Conservation (phyloP, 2,113 vertebrate genomes). For the Agelaius phoeniceus region DNA sequence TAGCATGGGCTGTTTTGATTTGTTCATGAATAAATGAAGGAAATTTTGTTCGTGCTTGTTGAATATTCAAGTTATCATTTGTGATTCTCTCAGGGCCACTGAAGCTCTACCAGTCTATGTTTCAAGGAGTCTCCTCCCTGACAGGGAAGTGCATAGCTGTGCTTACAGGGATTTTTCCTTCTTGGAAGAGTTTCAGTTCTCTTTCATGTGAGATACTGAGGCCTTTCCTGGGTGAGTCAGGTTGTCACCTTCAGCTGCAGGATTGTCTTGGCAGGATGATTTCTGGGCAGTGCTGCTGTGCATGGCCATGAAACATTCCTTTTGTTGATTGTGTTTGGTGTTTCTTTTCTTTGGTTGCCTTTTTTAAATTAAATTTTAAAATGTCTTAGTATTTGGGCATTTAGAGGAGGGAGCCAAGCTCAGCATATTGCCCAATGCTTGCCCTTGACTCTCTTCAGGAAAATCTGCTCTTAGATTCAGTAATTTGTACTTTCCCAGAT, state of each 20-base stretch:
- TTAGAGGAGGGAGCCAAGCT: not conserved
- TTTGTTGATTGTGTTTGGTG: not conserved
- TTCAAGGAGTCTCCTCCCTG: not conserved
- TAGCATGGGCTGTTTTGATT: slow-evolving; percentile 51
- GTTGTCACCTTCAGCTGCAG: not conserved
- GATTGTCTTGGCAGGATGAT: not conserved
- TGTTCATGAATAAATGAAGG: slow-evolving; percentile 40
- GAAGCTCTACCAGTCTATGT: slow-evolving; percentile 16
- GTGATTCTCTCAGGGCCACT: not conserved
- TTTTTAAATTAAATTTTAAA: not conserved
- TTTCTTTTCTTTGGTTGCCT: not conserved
- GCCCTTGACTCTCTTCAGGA: not conserved
- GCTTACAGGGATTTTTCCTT: not conserved
- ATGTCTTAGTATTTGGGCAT: not conserved
- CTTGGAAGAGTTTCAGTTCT: not conserved
- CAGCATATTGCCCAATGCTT: not conserved
- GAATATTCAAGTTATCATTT: not conserved
- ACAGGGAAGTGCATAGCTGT: not conserved
- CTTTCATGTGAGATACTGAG: not conserved
- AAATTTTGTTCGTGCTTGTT: slow-evolving; percentile 30
- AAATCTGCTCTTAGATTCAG: not conserved
- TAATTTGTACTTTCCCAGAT: not conserved
- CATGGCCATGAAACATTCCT: not conserved
- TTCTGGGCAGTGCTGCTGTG: not conserved
- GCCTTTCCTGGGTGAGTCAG: not conserved